Evolutionary conservation across 2,113 vertebrate species (phyloP).

Genomic region (Cynopterus brachyotis): DNA sequence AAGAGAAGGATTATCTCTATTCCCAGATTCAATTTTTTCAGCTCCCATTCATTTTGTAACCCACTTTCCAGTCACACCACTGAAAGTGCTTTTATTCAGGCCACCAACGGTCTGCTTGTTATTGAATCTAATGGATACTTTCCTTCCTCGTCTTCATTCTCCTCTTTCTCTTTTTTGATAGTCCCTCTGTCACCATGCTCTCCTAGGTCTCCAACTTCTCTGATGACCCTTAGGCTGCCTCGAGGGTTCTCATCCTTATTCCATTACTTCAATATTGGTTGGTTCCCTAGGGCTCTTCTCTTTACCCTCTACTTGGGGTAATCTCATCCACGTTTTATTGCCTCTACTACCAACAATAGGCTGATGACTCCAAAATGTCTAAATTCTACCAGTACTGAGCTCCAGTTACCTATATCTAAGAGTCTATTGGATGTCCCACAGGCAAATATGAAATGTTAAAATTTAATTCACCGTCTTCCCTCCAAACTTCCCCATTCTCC

Average conservation of each 20-base stretch:
- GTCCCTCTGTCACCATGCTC: neutral
- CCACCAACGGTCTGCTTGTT: neutral
- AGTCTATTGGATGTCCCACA: neutral
- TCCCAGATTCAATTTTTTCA: neutral
- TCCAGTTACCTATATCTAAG: neutral
- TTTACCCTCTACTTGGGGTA: neutral
- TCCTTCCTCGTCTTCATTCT: fast-evolving
- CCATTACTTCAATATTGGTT: neutral
- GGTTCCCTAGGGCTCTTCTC: neutral
- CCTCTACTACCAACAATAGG: neutral
- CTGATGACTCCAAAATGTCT: neutral
- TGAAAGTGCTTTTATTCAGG: neutral
- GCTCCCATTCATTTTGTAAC: neutral
- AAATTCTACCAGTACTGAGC: neutral
- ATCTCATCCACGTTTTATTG: neutral
- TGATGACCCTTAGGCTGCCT: neutral
- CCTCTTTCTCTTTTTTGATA: neutral
- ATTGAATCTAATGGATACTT: neutral
- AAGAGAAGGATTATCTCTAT: neutral
- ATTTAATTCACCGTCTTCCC: neutral
- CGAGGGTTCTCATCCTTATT: neutral
- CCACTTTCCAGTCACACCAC: neutral
- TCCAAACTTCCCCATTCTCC: neutral
- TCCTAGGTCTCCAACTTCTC: neutral
- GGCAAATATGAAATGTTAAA: neutral